Base-by-base conservation (phyloP, 2,113 vertebrate genomes). In the Halcyon malimbica region DNA sequence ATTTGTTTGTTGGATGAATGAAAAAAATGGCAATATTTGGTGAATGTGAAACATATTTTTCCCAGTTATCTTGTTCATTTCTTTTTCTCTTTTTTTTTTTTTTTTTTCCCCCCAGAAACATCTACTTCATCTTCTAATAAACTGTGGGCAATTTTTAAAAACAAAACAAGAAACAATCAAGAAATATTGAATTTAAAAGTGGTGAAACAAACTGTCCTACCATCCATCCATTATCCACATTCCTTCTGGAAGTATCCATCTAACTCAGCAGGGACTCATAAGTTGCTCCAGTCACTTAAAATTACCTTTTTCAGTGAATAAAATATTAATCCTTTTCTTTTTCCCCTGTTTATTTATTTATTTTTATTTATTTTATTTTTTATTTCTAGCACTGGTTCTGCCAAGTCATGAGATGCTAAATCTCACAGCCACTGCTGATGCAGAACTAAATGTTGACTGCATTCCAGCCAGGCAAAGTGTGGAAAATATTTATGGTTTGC, bases 391-490 rank as follows among this genome's bases (percentile, higher is more conserved):
- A 1, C 48, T 84, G 29, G 64, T 89, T 96, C 83, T 96, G 87
- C 80, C 46, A 89, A 95, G 73, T 91, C 83, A 92, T 87, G 80
- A 91, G 79, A 91, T 67, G 28, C 9, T 89, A 87, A 75, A 33
- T 29, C 56, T 87, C 69, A 51, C 29, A 89, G 73, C 73, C 74
- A 75, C 46, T 81, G 64, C 46, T 78, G 69, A 87, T 48, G 69
- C 81, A 95, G 42, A 95, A 93, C 33, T 68, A 94, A 95, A 78
- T 31, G 41, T 60, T 81, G 62, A 59, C 65, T 92, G 69, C n/a
- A 78, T 51, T 60, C 42, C 78, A 57, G 39, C 16, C 33, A 91
- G 73, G 13, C 65, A 82, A 91, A 68, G 29, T 37, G 77, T 67
- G 23, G 46, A 54, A 87, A 83, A 8, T 2, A 44, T 57, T 53